phyloP scores from a whole-genome alignment of 2,113 vertebrate species.

The Lamprotornis superbus region DNA sequence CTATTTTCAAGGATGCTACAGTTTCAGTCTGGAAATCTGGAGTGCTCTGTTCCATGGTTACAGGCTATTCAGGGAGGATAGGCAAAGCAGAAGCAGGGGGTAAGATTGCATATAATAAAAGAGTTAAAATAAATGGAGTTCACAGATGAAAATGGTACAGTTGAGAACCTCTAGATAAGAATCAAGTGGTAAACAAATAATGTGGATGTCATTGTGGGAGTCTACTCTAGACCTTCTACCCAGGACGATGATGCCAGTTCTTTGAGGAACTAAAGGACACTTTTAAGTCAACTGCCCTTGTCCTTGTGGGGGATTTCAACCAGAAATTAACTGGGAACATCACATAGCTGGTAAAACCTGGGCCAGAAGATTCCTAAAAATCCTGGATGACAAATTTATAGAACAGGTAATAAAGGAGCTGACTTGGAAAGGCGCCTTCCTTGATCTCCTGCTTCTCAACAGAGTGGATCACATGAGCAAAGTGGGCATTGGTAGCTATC shows the following conservation, averaged over 20 bases:
- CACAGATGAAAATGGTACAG: background rate
- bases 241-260: background rate
- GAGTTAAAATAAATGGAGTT: background rate
- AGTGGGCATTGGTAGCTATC: rapidly evolving
- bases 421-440: background rate
- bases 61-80: no score
- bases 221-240: background rate
- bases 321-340: background rate
- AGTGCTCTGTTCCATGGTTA: background rate
- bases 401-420: background rate
- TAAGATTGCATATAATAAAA: background rate
- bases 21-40: background rate
- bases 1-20: background rate
- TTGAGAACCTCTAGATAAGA: background rate
- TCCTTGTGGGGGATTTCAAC: background rate
- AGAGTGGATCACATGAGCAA: background rate
- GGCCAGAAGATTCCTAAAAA: background rate
- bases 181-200: background rate
- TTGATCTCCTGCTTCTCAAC: background rate
- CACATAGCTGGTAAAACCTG: background rate
- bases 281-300: background rate
- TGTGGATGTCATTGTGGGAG: background rate
- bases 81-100: background rate
- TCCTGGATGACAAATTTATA: background rate
- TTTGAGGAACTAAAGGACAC: background rate